phyloP scores from a whole-genome alignment of 2,888 invertebrate species.

The Nymphalis polychloros region DNA sequence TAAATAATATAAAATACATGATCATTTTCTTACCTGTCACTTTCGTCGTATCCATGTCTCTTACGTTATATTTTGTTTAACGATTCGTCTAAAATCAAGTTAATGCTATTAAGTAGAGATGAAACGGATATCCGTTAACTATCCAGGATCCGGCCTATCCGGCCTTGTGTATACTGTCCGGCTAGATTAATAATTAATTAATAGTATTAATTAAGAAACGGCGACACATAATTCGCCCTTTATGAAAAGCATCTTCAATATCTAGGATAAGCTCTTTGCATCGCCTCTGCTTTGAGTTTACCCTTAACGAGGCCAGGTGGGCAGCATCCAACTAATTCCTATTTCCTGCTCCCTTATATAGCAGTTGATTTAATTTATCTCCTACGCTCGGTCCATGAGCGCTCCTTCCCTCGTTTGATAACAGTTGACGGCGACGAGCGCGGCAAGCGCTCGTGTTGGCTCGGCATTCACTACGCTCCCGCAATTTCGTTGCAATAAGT shows the following conservation, averaged over 20 bases:
- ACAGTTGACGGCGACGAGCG: constrained; percentile 61
- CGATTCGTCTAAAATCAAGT: no score
- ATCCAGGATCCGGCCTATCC: not conserved
- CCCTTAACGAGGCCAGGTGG: constrained; percentile 41
- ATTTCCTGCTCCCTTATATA: constrained; percentile 71
- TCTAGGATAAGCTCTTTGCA: constrained; percentile 27
- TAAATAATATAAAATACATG: no score
- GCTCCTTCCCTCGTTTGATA: constrained; percentile 71
- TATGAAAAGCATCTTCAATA: constrained; percentile 29
- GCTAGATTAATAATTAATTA: constrained; percentile 13
- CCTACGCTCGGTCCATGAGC: constrained; percentile 71
- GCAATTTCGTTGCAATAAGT: constrained; percentile 25
- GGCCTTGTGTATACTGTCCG: not conserved
- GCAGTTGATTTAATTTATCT: constrained; percentile 73
- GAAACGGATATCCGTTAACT: constrained; percentile 1
- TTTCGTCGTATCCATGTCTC: no score
- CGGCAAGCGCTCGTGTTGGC: constrained; percentile 50
- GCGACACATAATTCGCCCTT: constrained; percentile 21
- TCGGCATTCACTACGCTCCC: constrained; percentile 24
- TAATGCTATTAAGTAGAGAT: not conserved
- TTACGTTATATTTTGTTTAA: no score
- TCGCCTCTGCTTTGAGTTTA: constrained; percentile 39
- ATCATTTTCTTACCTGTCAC: no score
- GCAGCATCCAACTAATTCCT: constrained; percentile 56
- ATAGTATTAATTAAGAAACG: no score